These are phyloP conservation scores for Leptonema lineaticorne DNA, from an alignment of 1,140 invertebrate genomes.

Conservation along the genomic window DNA sequence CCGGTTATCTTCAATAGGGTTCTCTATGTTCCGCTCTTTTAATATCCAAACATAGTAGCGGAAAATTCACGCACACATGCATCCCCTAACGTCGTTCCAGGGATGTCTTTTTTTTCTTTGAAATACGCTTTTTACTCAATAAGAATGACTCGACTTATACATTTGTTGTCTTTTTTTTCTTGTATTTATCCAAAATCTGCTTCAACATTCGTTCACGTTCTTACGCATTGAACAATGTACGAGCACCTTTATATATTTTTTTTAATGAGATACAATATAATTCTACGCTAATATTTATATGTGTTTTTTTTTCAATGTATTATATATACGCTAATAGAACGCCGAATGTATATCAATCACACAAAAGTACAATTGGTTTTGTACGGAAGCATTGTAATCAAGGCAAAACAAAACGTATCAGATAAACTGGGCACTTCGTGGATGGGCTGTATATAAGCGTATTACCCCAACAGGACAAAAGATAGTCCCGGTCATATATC, in stretches of 20 bases:
- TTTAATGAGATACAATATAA: background rate
- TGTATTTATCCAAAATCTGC: too few relatives aligned
- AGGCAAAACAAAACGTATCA: background rate
- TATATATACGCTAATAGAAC: too few relatives aligned
- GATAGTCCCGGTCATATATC: constrained; percentile 5
- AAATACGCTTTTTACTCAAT: background rate
- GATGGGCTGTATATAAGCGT: background rate
- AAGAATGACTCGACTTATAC: too few relatives aligned
- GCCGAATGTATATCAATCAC: background rate
- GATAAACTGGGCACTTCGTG: background rate
- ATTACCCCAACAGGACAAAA: background rate
- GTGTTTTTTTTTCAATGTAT: too few relatives aligned
- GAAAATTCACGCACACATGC: too few relatives aligned
- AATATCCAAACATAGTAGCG: background rate
- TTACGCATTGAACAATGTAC: too few relatives aligned
- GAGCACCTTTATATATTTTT: too few relatives aligned
- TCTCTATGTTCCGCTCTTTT: background rate
- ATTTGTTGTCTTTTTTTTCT: too few relatives aligned
- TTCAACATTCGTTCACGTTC: too few relatives aligned
- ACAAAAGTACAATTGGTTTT: background rate
- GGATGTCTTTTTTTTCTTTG: too few relatives aligned
- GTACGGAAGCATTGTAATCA: background rate
- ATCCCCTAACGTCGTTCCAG: too few relatives aligned
- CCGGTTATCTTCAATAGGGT: constrained; percentile 5
- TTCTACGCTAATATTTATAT: too few relatives aligned